phyloP scores from a whole-genome alignment of 2,888 invertebrate species.

The Lamellibrachia columna region DNA sequence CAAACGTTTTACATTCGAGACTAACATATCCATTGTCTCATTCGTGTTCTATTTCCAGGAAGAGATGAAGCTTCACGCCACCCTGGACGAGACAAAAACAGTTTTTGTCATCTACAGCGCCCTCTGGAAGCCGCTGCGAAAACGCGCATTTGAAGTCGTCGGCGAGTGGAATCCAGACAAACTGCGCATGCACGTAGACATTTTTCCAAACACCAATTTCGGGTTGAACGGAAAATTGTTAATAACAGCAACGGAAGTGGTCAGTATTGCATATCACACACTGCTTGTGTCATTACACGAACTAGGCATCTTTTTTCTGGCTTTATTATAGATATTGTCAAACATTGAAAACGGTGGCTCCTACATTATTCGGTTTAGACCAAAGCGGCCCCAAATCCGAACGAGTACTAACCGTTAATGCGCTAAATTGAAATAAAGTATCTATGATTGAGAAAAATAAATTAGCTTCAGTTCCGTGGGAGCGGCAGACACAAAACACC shows the following conservation, averaged over 20 bases:
- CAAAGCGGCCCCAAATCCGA: neutral
- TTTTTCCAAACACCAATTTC: neutral
- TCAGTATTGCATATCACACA: neutral
- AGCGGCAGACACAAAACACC: too few species aligned
- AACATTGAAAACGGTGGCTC: neutral
- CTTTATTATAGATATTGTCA: neutral
- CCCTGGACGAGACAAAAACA: neutral
- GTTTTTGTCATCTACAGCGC: neutral
- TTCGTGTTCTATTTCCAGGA: neutral
- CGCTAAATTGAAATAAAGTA: neutral
- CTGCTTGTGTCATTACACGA: neutral
- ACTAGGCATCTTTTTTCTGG: neutral
- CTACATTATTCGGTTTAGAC: neutral
- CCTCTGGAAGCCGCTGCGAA: neutral
- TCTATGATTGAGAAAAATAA: too few species aligned
- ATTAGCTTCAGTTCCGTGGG: too few species aligned
- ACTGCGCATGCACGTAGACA: neutral
- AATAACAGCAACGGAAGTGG: conserved; percentile 1
- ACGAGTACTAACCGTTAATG: neutral
- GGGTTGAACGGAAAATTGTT: neutral
- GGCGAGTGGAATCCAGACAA: neutral
- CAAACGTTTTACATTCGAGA: too few species aligned
- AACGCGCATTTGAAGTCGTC: neutral
- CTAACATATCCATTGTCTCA: too few species aligned
- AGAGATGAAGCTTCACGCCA: neutral